These are phyloP conservation scores for Limnephilus auricula DNA, from an alignment of 2,888 invertebrate species.

Conservation along the genomic window DNA sequence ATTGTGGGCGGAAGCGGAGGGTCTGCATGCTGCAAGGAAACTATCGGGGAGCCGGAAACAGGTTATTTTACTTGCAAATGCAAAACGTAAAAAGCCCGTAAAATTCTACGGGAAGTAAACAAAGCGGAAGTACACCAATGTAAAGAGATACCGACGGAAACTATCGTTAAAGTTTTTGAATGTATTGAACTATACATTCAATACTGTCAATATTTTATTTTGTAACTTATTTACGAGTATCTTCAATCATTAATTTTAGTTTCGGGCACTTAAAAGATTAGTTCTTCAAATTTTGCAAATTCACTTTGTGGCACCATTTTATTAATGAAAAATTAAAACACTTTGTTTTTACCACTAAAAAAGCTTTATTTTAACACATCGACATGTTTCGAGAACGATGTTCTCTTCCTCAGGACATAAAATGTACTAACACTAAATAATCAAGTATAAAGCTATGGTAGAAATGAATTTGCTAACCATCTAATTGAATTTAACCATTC, in stretches of 20 bases:
- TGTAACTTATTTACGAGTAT: neutral
- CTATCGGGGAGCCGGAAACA: neutral
- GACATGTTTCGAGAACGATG: too few species aligned
- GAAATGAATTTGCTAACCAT: too few species aligned
- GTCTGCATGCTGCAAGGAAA: neutral
- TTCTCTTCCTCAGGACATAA: too few species aligned
- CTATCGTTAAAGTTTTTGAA: neutral
- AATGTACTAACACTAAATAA: too few species aligned
- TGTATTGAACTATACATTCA: neutral
- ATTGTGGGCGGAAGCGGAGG: neutral
- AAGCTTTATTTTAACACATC: too few species aligned
- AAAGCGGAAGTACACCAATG: neutral
- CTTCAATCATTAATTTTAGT: neutral
- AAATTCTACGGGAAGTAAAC: neutral
- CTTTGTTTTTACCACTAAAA: too few species aligned
- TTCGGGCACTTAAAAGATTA: neutral
- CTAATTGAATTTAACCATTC: too few species aligned
- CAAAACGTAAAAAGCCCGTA: neutral
- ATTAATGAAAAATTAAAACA: too few species aligned
- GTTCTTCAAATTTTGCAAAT: too few species aligned
- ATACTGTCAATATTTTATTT: too few species aligned
- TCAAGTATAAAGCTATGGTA: too few species aligned
- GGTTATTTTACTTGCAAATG: conserved; percentile 10
- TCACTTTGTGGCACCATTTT: too few species aligned
- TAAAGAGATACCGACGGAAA: neutral